phyloP scores from a whole-genome alignment of 2,888 invertebrate species.

The Mesorhabditis belari region DNA sequence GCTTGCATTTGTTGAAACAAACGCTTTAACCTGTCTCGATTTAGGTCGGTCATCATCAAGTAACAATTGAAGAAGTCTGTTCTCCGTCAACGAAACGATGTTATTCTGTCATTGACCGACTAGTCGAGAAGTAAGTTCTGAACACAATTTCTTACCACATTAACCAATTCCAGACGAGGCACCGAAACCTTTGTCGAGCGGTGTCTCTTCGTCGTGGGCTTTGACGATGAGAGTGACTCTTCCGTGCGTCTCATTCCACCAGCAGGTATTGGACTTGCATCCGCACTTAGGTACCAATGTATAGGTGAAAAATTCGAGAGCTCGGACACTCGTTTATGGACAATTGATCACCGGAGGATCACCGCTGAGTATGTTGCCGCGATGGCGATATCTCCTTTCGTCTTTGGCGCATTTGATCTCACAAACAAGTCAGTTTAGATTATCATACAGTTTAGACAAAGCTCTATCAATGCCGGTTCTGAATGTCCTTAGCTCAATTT shows the following conservation, averaged over 20 bases:
- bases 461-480: background rate
- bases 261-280: no score
- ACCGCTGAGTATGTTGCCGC: slow-evolving; percentile 14
- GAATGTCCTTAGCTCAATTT: no score
- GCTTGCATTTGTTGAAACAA: no score
- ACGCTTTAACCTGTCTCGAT: no score
- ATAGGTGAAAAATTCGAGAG: background rate
- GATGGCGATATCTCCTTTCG: slow-evolving; percentile 14
- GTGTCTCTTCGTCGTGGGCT: background rate
- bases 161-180: no score
- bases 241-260: background rate
- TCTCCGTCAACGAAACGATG: background rate
- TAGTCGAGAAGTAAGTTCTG: background rate
- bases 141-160: background rate
- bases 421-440: background rate
- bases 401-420: slow-evolving; percentile 6
- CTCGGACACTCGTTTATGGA: slow-evolving; percentile 6
- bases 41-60: background rate
- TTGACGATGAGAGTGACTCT: background rate
- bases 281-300: background rate
- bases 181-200: background rate
- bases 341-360: slow-evolving; percentile 11
- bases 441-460: background rate
- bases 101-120: background rate
- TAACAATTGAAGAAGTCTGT: background rate